These are phyloP conservation scores for Macrochelys suwanniensis DNA, from an alignment of 2,797 vertebrate genomes.

Conservation along the genomic window DNA sequence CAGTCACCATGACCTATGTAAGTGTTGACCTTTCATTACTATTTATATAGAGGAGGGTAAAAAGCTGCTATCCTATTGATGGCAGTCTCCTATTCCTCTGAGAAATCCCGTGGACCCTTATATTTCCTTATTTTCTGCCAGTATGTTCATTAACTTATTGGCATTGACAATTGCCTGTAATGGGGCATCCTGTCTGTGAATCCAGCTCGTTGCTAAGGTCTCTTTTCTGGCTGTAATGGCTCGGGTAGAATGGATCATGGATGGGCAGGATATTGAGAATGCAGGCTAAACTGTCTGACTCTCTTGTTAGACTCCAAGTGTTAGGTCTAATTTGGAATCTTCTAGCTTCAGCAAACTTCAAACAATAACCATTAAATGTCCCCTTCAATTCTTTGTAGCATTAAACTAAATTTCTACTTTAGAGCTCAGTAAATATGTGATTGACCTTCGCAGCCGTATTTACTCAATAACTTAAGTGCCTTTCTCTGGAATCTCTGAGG, in stretches of 20 bases:
- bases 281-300: neutral
- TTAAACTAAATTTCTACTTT: conserved; percentile 26
- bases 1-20: neutral
- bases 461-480: conserved; percentile 7
- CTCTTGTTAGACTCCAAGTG: conserved; percentile 15
- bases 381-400: conserved; percentile 20
- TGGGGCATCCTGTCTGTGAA: neutral
- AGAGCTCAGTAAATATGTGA: neutral
- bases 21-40: neutral
- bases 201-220: neutral
- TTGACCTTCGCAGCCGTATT: neutral
- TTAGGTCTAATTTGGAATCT: conserved; percentile 19
- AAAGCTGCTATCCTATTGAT: conserved; percentile 9
- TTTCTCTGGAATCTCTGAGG: neutral
- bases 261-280: conserved; percentile 21
- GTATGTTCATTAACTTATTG: neutral
- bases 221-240: neutral
- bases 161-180: neutral
- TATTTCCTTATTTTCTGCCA: neutral
- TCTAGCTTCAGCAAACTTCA: neutral
- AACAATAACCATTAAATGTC: conserved; percentile 34
- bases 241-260: neutral
- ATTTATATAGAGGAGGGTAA: neutral
- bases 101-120: neutral
- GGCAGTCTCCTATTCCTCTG: neutral